Evolutionary conservation across 2,797 vertebrate species (phyloP).

Genomic region (Leptoclinus maculatus): DNA sequence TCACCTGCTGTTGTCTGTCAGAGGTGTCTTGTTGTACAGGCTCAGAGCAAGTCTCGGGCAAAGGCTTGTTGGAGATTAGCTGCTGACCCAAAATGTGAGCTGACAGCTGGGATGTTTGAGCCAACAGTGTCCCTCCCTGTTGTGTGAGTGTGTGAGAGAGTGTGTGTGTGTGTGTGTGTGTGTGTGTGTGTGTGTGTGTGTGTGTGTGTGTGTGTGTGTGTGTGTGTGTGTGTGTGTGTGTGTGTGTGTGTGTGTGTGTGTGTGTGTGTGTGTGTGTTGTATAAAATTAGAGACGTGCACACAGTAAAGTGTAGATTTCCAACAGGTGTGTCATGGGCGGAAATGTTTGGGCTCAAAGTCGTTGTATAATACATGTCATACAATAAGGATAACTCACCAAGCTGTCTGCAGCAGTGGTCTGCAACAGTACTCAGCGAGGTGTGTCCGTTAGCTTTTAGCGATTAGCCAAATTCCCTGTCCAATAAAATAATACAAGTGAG

Average conservation of each 20-base stretch:
- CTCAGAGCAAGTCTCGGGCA: conserved; percentile 38
- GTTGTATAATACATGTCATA: too few relatives aligned
- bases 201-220: background rate
- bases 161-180: conserved; percentile 1
- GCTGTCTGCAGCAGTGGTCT: background rate
- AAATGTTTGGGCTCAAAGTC: too few relatives aligned
- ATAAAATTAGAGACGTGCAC: background rate
- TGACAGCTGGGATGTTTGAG: conserved; percentile 61
- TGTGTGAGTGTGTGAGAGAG: background rate
- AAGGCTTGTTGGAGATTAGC: conserved; percentile 66
- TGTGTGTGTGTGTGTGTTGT: background rate
- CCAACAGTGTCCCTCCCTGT: background rate
- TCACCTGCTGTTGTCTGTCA: conserved; percentile 75
- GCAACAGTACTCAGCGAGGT: too few relatives aligned
- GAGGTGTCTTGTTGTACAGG: conserved; percentile 40
- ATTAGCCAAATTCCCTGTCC: too few relatives aligned
- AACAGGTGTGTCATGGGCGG: background rate
- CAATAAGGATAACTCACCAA: background rate
- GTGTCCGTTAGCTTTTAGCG: too few relatives aligned
- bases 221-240: background rate
- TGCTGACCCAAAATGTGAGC: conserved; percentile 50
- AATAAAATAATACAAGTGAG: too few relatives aligned
- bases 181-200: background rate
- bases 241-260: background rate
- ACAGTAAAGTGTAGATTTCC: background rate